Percentiles rank a stretch among this genome's conserved stretches.
Evolutionary conservation across 2,888 invertebrate species (phyloP).

Genomic region (Leptopterna dolabrata): DNA sequence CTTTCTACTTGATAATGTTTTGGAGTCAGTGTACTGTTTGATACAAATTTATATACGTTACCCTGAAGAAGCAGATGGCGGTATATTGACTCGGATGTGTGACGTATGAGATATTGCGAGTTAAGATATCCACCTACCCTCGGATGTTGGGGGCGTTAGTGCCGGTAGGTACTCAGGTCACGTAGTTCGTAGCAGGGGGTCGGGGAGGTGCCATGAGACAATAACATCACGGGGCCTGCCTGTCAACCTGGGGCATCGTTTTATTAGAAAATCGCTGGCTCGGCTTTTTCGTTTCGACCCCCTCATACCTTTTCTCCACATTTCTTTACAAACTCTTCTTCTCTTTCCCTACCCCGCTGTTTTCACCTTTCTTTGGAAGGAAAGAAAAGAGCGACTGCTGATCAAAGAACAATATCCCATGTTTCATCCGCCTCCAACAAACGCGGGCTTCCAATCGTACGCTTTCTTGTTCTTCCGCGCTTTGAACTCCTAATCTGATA

Average conservation of each 20-base stretch:
- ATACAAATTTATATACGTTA: constrained; percentile 37
- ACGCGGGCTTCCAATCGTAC: constrained; percentile 9
- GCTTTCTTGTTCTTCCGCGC: not conserved
- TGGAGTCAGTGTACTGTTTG: too few species aligned
- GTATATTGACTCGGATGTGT: constrained; percentile 54
- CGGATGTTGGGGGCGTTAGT: not conserved
- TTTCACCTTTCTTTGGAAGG: constrained; percentile 9
- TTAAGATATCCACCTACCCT: constrained; percentile 51
- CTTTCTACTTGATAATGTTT: too few species aligned
- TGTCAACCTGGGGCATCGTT: constrained; percentile 50
- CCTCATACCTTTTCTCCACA: not conserved
- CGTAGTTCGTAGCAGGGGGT: constrained; percentile 31
- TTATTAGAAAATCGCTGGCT: constrained; percentile 51
- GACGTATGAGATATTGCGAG: constrained; percentile 54
- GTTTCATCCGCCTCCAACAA: not conserved
- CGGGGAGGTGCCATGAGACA: constrained; percentile 42
- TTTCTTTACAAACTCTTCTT: not conserved
- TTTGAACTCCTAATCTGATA: constrained; percentile 40
- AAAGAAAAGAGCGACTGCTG: constrained; percentile 21
- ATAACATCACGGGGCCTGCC: constrained; percentile 46
- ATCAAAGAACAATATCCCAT: constrained; percentile 48
- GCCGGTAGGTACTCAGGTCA: constrained; percentile 46
- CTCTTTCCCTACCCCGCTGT: not conserved
- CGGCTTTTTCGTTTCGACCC: constrained; percentile 19
- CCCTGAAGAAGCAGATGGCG: constrained; percentile 45